Evolutionary conservation across 1,140 invertebrate genomes (phyloP).

Genomic region (Mercenaria mercenaria): DNA sequence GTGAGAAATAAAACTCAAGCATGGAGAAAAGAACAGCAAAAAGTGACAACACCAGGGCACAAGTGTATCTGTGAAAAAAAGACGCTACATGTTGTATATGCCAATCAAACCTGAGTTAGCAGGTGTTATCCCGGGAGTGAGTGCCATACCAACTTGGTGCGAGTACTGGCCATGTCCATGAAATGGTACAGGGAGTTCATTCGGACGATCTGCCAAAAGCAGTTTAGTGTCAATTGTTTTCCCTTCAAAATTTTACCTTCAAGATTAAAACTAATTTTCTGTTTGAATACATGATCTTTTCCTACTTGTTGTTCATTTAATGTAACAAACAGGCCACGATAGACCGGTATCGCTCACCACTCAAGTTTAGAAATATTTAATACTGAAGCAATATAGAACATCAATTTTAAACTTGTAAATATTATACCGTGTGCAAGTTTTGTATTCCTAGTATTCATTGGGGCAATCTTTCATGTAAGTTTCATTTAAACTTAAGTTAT

Average conservation of each 20-base stretch:
- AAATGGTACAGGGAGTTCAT: slow-evolving; percentile 83
- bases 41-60: background rate
- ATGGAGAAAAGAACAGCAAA: background rate
- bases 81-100: background rate
- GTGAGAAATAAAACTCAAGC: background rate
- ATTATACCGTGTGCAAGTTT: too few species aligned
- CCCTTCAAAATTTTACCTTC: background rate
- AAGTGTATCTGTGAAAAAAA: background rate
- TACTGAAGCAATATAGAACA: too few species aligned
- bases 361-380: background rate
- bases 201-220: slow-evolving; percentile 67
- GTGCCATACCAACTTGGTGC: slow-evolving; percentile 82
- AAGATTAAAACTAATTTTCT: background rate
- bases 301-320: background rate
- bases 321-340: background rate
- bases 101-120: slow-evolving; percentile 81
- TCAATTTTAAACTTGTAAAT: too few species aligned
- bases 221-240: background rate
- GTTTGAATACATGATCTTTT: background rate
- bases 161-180: slow-evolving; percentile 85
- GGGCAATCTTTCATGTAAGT: too few species aligned
- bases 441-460: too few species aligned
- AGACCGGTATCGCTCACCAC: background rate
- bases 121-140: slow-evolving; percentile 81
- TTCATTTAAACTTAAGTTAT: too few species aligned